A percentile compares a stretch with the other conserved stretches of the same genome.
These are phyloP conservation scores for Aphodius granarius DNA, from an alignment of 2,888 invertebrate genomes.

Conservation along the genomic window DNA sequence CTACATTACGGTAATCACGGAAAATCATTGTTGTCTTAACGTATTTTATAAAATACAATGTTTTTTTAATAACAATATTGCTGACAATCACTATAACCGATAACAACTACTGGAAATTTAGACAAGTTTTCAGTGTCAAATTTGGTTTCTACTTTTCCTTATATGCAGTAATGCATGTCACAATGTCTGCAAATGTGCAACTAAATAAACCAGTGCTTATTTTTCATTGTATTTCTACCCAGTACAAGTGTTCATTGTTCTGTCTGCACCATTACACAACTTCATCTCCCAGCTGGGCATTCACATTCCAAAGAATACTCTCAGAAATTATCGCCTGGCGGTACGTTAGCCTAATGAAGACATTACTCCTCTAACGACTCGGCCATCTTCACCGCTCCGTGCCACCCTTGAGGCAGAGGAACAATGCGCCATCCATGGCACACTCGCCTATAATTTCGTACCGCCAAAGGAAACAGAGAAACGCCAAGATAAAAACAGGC, in stretches of 20 bases:
- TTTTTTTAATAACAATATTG: too few relatives aligned
- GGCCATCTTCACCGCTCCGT: constrained; percentile 2
- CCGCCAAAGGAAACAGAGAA: background rate
- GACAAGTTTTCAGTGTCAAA: too few relatives aligned
- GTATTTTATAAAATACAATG: too few relatives aligned
- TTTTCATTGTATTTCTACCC: too few relatives aligned
- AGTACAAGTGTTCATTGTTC: background rate
- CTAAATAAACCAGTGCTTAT: too few relatives aligned
- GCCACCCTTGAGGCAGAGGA: background rate
- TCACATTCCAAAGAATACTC: background rate
- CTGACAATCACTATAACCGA: too few relatives aligned
- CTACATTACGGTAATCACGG: too few relatives aligned
- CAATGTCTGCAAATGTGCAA: too few relatives aligned
- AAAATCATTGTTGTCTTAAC: too few relatives aligned
- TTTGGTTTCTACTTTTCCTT: too few relatives aligned
- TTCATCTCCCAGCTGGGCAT: background rate
- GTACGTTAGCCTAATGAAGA: background rate
- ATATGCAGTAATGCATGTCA: too few relatives aligned
- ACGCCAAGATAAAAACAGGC: background rate
- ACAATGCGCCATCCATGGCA: background rate
- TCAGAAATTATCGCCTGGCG: background rate
- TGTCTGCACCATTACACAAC: background rate
- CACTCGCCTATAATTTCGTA: background rate
- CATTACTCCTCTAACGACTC: constrained; percentile 8
- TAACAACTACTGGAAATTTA: too few relatives aligned